Percentiles rank a stretch among this genome's conserved stretches.
Evolutionary conservation across 2,888 invertebrate genomes (phyloP).

Genomic region (Pristionchus fissidentatus): DNA sequence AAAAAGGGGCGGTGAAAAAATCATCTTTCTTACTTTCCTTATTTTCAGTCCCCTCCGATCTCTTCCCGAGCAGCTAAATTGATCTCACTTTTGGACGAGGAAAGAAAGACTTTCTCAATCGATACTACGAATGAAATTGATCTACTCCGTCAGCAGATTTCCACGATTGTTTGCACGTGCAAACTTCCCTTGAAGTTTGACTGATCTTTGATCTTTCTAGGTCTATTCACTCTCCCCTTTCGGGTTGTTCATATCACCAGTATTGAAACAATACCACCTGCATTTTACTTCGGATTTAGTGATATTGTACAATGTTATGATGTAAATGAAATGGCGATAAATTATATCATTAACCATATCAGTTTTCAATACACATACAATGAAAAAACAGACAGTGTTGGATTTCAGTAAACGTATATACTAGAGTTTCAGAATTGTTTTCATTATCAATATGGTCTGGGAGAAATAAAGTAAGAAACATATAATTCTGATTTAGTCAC

Average conservation of each 20-base stretch:
- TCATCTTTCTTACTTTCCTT: neutral
- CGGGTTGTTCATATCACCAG: neutral
- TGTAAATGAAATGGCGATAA: too few relatives aligned
- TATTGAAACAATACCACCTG: neutral
- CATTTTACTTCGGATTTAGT: too few relatives aligned
- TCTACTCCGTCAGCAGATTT: constrained; percentile 31
- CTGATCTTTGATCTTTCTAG: constrained; percentile 37
- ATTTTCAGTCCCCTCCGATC: constrained; percentile 44
- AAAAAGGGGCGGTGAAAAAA: neutral
- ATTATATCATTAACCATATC: too few relatives aligned
- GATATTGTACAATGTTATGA: too few relatives aligned
- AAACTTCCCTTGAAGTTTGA: constrained; percentile 29
- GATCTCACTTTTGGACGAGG: constrained; percentile 50
- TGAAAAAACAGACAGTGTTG: too few relatives aligned
- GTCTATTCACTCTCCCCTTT: neutral
- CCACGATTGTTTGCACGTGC: constrained; percentile 25
- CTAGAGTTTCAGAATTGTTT: too few relatives aligned
- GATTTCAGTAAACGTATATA: too few relatives aligned
- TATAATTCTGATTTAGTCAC: too few relatives aligned
- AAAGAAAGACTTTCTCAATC: constrained; percentile 54
- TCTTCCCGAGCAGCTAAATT: constrained; percentile 56
- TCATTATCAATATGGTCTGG: too few relatives aligned
- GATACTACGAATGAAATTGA: constrained; percentile 64
- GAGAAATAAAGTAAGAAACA: too few relatives aligned
- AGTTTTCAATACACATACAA: too few relatives aligned